Percentiles rank a stretch among this genome's conserved stretches.
Evolutionary conservation across 1,140 invertebrate genomes (phyloP).

Genomic region (Caenorhabditis tropicalis): DNA sequence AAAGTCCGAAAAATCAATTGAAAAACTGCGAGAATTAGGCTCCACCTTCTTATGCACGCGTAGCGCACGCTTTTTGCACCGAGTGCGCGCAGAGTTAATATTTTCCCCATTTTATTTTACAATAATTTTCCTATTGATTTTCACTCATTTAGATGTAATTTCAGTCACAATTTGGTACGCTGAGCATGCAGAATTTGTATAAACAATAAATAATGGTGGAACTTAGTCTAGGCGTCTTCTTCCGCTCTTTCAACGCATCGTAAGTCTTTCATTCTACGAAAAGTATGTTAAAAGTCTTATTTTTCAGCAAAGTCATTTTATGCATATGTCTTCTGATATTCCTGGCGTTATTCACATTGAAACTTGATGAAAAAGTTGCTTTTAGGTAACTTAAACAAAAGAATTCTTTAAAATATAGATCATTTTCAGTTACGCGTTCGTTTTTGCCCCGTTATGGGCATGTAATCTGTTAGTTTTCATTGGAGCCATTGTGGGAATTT

Average conservation of each 20-base stretch:
- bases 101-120: neutral
- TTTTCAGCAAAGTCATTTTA: constrained; percentile 91
- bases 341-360: constrained; percentile 85
- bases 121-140: neutral
- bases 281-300: neutral
- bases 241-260: constrained; percentile 59
- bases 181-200: neutral
- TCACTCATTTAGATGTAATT: too few relatives aligned
- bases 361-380: constrained; percentile 79
- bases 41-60: neutral
- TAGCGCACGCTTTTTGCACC: neutral
- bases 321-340: constrained; percentile 90
- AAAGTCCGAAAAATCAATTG: neutral
- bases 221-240: constrained; percentile 55
- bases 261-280: constrained; percentile 50
- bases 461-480: constrained; percentile 90
- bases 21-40: neutral
- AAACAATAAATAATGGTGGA: constrained; percentile 48
- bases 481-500: constrained; percentile 87
- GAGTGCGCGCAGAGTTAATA: neutral
- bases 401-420: constrained; percentile 75
- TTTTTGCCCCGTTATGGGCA: constrained; percentile 93
- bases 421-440: constrained; percentile 89
- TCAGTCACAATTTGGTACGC: neutral
- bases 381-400: neutral